These are phyloP conservation scores for Subacronicta megacephala DNA, from an alignment of 2,888 invertebrate genomes.

Conservation along the genomic window DNA sequence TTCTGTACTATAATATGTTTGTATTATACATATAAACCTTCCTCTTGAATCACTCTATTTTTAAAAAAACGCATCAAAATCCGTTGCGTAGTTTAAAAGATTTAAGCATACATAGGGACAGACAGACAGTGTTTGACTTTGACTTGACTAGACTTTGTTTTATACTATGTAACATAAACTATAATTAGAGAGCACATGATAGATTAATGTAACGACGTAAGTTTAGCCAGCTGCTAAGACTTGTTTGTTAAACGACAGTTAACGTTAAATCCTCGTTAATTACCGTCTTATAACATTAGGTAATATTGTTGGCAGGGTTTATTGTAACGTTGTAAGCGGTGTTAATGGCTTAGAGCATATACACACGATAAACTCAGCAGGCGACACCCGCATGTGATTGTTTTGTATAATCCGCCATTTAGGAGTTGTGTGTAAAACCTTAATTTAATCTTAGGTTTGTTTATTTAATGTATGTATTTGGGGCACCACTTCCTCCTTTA, in stretches of 20 bases:
- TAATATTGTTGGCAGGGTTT: slow-evolving; percentile 24
- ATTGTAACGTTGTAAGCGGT: slow-evolving; percentile 13
- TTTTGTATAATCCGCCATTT: slow-evolving; percentile 18
- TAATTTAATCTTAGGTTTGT: slow-evolving; percentile 21
- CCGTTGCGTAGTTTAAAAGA: too few relatives aligned
- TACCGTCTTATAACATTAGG: slow-evolving; percentile 10
- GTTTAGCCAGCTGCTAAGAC: neutral
- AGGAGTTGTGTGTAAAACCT: slow-evolving; percentile 4
- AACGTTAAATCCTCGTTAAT: slow-evolving; percentile 21
- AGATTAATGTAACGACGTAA: too few relatives aligned
- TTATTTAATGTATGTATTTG: neutral
- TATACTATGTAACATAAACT: too few relatives aligned
- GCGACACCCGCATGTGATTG: slow-evolving; percentile 17
- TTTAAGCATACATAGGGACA: too few relatives aligned
- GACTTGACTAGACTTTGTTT: too few relatives aligned
- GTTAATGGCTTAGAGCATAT: slow-evolving; percentile 32
- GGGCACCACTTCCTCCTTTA: too few relatives aligned
- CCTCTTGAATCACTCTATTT: too few relatives aligned
- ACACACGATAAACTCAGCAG: neutral
- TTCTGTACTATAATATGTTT: too few relatives aligned
- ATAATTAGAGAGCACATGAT: too few relatives aligned
- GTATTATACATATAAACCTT: too few relatives aligned
- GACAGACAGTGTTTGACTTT: too few relatives aligned
- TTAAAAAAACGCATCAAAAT: too few relatives aligned
- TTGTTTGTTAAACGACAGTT: neutral